Evolutionary conservation across 2,888 invertebrate species (phyloP).

Genomic region (Cheilosia urbana): DNA sequence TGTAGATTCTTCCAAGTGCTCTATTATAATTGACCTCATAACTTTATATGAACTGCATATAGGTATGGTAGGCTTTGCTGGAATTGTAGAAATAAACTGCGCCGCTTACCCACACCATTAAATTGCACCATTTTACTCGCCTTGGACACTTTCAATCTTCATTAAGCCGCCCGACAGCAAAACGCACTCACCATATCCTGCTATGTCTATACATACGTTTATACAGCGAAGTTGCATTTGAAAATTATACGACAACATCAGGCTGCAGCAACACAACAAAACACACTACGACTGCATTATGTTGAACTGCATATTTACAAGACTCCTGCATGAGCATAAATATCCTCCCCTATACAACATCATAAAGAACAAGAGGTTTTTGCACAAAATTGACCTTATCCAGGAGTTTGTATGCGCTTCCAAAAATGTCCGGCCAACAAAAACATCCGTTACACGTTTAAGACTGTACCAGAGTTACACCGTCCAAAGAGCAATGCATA

Average conservation of each 20-base stretch:
- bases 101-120: too few species aligned
- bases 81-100: too few species aligned
- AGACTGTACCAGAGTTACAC: slow-evolving; percentile 2
- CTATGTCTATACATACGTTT: neutral
- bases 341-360: slow-evolving; percentile 48
- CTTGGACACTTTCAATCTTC: slow-evolving; percentile 13
- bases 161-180: slow-evolving; percentile 35
- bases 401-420: neutral
- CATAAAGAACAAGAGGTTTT: slow-evolving; percentile 69
- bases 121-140: too few species aligned
- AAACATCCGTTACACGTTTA: slow-evolving; percentile 36
- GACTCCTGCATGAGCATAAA: slow-evolving; percentile 56
- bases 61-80: too few species aligned
- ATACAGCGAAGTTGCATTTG: neutral
- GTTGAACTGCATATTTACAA: slow-evolving; percentile 59
- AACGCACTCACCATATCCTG: slow-evolving; percentile 39
- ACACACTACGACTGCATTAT: slow-evolving; percentile 66
- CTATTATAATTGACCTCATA: too few species aligned
- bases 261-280: slow-evolving; percentile 51
- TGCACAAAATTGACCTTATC: slow-evolving; percentile 28
- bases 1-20: too few species aligned
- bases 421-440: slow-evolving; percentile 36
- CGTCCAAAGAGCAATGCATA: slow-evolving; percentile 41
- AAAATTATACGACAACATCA: slow-evolving; percentile 26
- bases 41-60: too few species aligned